phyloP scores from a whole-genome alignment of 2,888 invertebrate species.

The Adelognathus sp. region DNA sequence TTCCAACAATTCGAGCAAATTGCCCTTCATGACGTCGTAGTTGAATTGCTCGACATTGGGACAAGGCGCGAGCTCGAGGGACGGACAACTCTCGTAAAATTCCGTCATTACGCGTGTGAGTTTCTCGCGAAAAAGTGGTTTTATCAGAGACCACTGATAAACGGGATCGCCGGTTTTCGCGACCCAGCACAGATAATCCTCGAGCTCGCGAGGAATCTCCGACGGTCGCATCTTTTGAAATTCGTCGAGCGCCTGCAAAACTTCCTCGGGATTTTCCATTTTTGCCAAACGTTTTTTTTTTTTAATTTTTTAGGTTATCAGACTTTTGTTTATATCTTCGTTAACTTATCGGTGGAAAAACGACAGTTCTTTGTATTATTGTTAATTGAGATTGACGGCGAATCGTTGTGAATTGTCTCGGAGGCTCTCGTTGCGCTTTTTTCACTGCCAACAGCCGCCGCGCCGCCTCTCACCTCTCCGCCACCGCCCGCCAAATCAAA shows the following conservation, averaged over 20 bases:
- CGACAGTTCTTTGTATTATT: not conserved
- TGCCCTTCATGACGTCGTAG: slow-evolving; percentile 93
- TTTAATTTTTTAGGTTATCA: slow-evolving; percentile 2
- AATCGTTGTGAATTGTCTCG: slow-evolving; percentile 5
- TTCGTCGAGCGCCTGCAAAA: slow-evolving; percentile 91
- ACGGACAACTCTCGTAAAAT: slow-evolving; percentile 91
- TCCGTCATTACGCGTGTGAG: slow-evolving; percentile 93
- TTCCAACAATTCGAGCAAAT: slow-evolving; percentile 90
- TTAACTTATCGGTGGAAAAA: not conserved
- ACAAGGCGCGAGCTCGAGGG: slow-evolving; percentile 90
- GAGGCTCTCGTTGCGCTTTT: not conserved
- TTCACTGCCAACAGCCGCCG: not conserved
- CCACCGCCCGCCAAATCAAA: slow-evolving; percentile 45
- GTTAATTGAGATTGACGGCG: not conserved
- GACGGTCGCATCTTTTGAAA: slow-evolving; percentile 90
- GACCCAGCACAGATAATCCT: slow-evolving; percentile 94
- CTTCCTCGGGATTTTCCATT: slow-evolving; percentile 94
- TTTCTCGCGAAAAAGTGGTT: slow-evolving; percentile 94
- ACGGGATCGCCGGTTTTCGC: slow-evolving; percentile 97
- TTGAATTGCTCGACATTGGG: slow-evolving; percentile 96
- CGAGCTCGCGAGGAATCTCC: slow-evolving; percentile 93
- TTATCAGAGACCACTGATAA: slow-evolving; percentile 94
- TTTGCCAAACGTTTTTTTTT: too few relatives aligned
- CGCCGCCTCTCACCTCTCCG: not conserved
- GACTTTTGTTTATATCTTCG: not conserved